phyloP scores from a whole-genome alignment of 2,113 vertebrate genomes.

The Phasianus colchicus region DNA sequence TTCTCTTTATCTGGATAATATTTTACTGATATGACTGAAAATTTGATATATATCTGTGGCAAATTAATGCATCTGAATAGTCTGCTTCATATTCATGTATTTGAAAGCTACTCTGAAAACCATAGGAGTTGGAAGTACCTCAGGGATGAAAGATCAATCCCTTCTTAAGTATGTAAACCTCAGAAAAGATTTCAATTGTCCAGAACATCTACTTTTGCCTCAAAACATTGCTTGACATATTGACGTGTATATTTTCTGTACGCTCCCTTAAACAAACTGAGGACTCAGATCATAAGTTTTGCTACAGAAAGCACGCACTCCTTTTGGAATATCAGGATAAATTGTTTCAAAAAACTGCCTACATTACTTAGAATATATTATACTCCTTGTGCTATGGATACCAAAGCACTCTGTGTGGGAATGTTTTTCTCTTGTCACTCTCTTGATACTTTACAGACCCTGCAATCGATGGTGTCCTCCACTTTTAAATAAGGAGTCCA shows the following conservation, averaged over 20 bases:
- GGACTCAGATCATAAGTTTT: neutral
- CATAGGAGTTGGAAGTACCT: neutral
- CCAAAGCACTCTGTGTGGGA: neutral
- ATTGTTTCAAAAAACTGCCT: neutral
- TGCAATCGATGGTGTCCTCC: neutral
- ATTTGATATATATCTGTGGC: neutral
- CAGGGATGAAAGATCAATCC: neutral
- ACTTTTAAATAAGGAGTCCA: neutral
- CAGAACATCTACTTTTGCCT: constrained; percentile 16
- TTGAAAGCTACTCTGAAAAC: neutral
- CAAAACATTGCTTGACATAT: neutral
- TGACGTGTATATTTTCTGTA: constrained; percentile 14
- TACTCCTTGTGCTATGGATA: neutral
- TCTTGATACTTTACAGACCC: neutral
- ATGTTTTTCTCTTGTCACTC: neutral
- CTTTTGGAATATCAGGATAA: neutral
- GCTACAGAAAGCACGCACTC: neutral
- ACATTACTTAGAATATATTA: neutral
- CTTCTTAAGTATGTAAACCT: constrained; percentile 25
- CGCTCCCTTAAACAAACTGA: neutral
- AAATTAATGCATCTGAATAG: neutral
- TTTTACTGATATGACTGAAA: neutral
- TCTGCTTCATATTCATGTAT: neutral
- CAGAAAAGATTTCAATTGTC: neutral
- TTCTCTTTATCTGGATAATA: neutral